Base-by-base conservation (phyloP, 2,797 vertebrate species). In the Gambelia wislizenii region DNA sequence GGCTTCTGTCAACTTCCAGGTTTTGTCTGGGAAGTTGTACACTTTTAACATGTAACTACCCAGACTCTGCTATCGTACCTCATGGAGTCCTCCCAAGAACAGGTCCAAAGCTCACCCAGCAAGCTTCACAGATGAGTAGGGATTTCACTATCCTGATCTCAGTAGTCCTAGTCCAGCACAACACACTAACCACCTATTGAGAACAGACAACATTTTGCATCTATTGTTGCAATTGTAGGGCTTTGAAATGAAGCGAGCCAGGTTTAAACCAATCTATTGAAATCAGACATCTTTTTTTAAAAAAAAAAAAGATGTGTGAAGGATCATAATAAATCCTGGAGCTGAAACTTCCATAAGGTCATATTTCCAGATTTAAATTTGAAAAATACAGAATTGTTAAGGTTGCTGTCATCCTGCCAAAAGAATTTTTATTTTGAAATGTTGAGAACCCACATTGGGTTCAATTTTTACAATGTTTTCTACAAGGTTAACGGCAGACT, bases 391-490 rank as follows among this genome's bases (percentile, higher is more conserved):
- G 39, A 56, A 93, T 54, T 61, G 76, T 72, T 94, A 93, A 92
- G 89, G 83, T 90, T 78, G 49, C 27, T 52, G 44, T 72, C 91
- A 86, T 91, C 80, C 91, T 93, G 78, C 72, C 89, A 91, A 89
- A 89, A 0, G 80, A 84, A 7, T 76, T 85, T 92, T 90, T 87
- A 54, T 82, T 77, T 89, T 91, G 88, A 91, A 88, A 94, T 59
- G 27, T 18, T 76, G 39, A 91, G 0, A 2, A 86, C 89, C 30
- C 0, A 10, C 87, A 85, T 83, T 89, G 54, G n/a, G 44, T 89
- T 88, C 64, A 82, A 86, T 88, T 89, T 85, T 56, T 75, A 18
- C 1, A 79, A 84, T 90, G 86, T 49, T 87, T 27, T 81, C 81
- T 87, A 84, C 84, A 92, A 94, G 69, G 86, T 87, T 44, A 92